These are phyloP conservation scores for Bos taurus DNA, from an alignment of 2,113 vertebrate genomes.

Conservation along the genomic window ARS-UCD2.0 NC_037339.1:73455001-73455500, in stretches of 20 bases:
- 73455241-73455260: not conserved
- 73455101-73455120: not conserved
- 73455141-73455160: not conserved
- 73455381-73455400: not conserved
- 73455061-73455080: not conserved
- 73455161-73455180: not conserved
- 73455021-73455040: conserved; percentile 10
- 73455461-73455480: not conserved
- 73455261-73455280: fast-evolving
- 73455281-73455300: not conserved
- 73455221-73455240: not conserved
- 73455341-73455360: not conserved
- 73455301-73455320: not conserved
- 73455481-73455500: not conserved
- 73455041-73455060: not conserved
- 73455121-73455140: conserved; percentile 5
- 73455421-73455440: not conserved
- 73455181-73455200: not conserved
- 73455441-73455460: not conserved
- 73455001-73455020: not conserved
- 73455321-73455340: not conserved
- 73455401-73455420: not conserved
- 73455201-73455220: not conserved
- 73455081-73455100: not conserved
- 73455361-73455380: not conserved